Conservation (phyloP, 1,140 invertebrate species). For the Trissolcus basalis region DNA sequence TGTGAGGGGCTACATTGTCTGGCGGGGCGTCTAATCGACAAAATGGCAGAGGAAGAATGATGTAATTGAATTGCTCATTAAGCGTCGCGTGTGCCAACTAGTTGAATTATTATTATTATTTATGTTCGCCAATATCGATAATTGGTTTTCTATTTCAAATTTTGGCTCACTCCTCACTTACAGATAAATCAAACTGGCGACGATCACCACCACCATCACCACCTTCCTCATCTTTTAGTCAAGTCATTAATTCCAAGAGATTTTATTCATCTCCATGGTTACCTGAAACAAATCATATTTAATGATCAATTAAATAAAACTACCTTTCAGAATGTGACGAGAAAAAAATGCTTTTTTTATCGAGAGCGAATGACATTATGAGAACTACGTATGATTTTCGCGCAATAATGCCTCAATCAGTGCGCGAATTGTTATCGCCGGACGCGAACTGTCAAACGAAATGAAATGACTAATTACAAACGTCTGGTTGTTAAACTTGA, state of each 20-base stretch:
- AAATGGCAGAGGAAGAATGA: slow-evolving; percentile 14
- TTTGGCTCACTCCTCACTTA: too few species aligned
- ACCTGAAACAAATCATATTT: slow-evolving; percentile 20
- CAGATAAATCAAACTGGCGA: slow-evolving; percentile 59
- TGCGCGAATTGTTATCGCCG: slow-evolving; percentile 30
- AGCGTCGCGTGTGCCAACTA: neutral
- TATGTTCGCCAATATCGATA: too few species aligned
- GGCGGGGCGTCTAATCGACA: slow-evolving; percentile 3
- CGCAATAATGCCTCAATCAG: slow-evolving; percentile 47
- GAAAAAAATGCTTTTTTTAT: too few species aligned
- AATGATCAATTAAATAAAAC: too few species aligned
- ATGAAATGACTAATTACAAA: slow-evolving; percentile 44
- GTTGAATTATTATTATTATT: neutral
- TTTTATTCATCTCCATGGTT: slow-evolving; percentile 32
- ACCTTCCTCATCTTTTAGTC: slow-evolving; percentile 64
- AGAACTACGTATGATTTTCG: slow-evolving; percentile 21
- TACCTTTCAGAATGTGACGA: too few species aligned
- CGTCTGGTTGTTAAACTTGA: slow-evolving; percentile 22
- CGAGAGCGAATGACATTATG: slow-evolving; percentile 10
- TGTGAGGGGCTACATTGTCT: slow-evolving; percentile 34
- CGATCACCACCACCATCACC: slow-evolving; percentile 44
- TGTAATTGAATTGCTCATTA: slow-evolving; percentile 48
- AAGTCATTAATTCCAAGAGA: slow-evolving; percentile 61
- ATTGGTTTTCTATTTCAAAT: too few species aligned
- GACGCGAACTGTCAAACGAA: slow-evolving; percentile 16